Conservation (phyloP, 2,888 invertebrate genomes). For the Oscheius sp. region DNA sequence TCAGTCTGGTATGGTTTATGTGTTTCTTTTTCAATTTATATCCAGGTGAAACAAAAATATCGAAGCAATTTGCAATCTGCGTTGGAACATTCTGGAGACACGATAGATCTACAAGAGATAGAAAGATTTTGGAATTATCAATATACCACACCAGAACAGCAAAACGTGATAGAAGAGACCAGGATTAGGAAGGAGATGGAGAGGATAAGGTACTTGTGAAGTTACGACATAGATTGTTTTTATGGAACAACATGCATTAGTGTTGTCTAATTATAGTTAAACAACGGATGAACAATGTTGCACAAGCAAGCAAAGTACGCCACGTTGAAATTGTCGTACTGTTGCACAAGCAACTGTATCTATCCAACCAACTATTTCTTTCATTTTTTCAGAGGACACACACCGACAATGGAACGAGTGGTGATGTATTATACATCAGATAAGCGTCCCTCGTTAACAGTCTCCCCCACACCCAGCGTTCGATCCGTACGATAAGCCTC, state of each 20-base stretch:
- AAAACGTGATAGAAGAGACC: conserved; percentile 1
- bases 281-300: too few relatives aligned
- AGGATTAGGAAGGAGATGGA: conserved; percentile 10
- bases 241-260: too few relatives aligned
- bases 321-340: too few relatives aligned
- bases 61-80: conserved; percentile 23
- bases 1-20: conserved; percentile 24
- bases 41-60: conserved; percentile 20
- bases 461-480: conserved; percentile 8
- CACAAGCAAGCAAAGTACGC: too few relatives aligned
- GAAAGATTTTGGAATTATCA: conserved; percentile 32
- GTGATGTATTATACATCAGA: conserved; percentile 29
- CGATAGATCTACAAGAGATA: conserved; percentile 1
- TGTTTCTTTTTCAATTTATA: too few relatives aligned
- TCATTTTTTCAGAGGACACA: conserved; percentile 15
- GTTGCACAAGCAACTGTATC: too few relatives aligned
- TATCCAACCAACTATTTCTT: background rate
- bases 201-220: background rate
- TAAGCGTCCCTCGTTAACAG: conserved; percentile 21
- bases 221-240: background rate
- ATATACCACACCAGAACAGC: conserved; percentile 10
- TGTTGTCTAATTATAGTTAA: too few relatives aligned
- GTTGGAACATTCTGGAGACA: conserved; percentile 12
- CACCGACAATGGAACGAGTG: conserved; percentile 34
- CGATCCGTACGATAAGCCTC: conserved; percentile 12